Evolutionary conservation across 2,888 invertebrate genomes (phyloP).

Genomic region (Melinopterus prodromus): DNA sequence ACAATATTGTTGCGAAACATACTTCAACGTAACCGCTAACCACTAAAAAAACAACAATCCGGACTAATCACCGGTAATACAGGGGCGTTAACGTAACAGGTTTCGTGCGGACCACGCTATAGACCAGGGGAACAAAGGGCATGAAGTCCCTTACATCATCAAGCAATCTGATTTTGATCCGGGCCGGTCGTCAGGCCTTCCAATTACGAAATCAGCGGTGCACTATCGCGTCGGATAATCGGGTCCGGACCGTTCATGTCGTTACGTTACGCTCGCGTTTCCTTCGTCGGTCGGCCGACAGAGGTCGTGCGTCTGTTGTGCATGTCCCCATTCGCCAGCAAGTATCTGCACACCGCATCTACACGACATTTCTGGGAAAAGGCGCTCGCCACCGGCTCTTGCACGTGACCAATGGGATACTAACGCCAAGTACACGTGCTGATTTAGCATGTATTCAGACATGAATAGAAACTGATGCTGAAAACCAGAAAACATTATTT

Average conservation of each 20-base stretch:
- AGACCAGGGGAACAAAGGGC: neutral
- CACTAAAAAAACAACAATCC: neutral
- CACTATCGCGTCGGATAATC: neutral
- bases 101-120: neutral
- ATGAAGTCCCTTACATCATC: neutral
- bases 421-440: neutral
- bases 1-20: neutral
- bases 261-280: neutral
- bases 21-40: neutral
- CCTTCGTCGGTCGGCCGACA: no score
- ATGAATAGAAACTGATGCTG: no score
- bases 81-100: neutral
- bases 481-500: no score
- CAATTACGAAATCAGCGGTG: constrained; percentile 4
- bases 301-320: neutral
- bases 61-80: neutral
- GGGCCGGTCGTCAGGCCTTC: neutral
- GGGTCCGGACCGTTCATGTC: neutral
- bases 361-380: neutral
- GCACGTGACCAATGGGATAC: neutral
- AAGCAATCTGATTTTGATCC: constrained; percentile 4
- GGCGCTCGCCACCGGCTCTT: neutral
- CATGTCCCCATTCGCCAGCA: neutral
- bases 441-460: neutral
- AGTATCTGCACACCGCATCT: neutral